Base-by-base conservation (phyloP, 1,140 invertebrate species). In the Saccostrea glomerata region DNA sequence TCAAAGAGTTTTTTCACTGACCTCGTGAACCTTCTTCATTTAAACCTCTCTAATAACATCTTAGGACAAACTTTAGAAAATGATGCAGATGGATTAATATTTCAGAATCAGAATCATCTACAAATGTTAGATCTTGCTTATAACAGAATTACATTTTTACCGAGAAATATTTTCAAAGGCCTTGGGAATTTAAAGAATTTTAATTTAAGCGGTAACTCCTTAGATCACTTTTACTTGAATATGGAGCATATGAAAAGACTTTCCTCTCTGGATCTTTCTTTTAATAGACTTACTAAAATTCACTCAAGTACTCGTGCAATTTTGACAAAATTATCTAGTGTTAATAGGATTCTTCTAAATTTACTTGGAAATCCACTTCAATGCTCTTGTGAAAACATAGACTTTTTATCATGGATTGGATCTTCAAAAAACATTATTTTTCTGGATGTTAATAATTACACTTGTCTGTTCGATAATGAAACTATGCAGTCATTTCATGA, bases 221-320 rank as follows among this genome's bases (percentile, higher is more conserved):
- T 88, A 30, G 60, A 20, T 23, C 63, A 54, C 13, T 66, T 88
- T 6, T 25, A 86, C 15, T 60, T 90, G 1, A 23, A 87, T 6
- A 17, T 30, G 4, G 13, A 15, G 20, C n/a, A 82, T 47, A 82
- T 82, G 77, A 6, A 13, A 4, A 58, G 1, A 60, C 30, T 47
- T 91, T 25, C 56, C n/a, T 47, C 20, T 58, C n/a, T 91, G 12
- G 87, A 91, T 60, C 12, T 91, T 17, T 89, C 90, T 9, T 12
- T 85, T 30, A 82, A 86, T 90, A 70, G 82, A 82, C 20, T 82
- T 17, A 23, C n/a, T 20, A 23, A 17, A 7, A 7, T 82, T 23
- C 20, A 82, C 25, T 17, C 15, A 36, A 6, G 6, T 17, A 47
- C 77, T 2, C 25, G 25, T 17, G 30, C 12, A 20, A 30, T 23